Percentiles rank a stretch among this genome's conserved stretches.
These are phyloP conservation scores for Tamandua tetradactyla DNA, from an alignment of 2,797 vertebrate genomes.

Conservation along the genomic window DNA sequence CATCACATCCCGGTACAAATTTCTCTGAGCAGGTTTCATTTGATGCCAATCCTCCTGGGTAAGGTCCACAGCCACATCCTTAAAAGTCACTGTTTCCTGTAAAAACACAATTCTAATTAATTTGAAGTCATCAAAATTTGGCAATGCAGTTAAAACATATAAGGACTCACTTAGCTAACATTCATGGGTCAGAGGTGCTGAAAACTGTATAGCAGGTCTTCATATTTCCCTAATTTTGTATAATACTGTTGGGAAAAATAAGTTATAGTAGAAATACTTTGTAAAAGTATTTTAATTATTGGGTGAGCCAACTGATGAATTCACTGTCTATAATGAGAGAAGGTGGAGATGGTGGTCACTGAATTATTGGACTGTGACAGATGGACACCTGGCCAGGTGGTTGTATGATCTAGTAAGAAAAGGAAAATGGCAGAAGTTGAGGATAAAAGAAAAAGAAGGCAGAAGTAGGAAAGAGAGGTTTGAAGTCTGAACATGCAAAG, in stretches of 20 bases:
- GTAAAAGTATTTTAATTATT: not conserved
- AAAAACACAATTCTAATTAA: conserved; percentile 50
- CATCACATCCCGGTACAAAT: conserved; percentile 80
- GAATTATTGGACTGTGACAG: not conserved
- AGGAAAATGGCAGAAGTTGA: not conserved
- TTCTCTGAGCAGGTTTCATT: conserved; percentile 72
- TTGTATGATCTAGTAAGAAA: not conserved
- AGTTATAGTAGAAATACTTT: not conserved
- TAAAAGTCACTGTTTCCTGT: conserved; percentile 76
- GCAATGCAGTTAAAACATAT: not conserved
- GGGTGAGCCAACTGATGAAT: not conserved
- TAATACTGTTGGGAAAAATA: not conserved
- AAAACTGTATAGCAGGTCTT: not conserved
- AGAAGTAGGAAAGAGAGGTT: not conserved
- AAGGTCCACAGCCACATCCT: conserved; percentile 77
- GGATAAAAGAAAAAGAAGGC: not conserved
- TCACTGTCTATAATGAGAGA: not conserved
- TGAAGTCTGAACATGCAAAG: not conserved
- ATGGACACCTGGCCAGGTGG: not conserved
- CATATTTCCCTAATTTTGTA: not conserved
- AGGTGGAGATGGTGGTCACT: not conserved
- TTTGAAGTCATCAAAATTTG: conserved; percentile 22
- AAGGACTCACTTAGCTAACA: conserved; percentile 8
- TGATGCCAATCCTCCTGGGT: conserved; percentile 79
- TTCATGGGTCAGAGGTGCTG: conserved; percentile 5